Evolutionary conservation across 2,888 invertebrate genomes (phyloP).

Genomic region (Aphrophora alni): DNA sequence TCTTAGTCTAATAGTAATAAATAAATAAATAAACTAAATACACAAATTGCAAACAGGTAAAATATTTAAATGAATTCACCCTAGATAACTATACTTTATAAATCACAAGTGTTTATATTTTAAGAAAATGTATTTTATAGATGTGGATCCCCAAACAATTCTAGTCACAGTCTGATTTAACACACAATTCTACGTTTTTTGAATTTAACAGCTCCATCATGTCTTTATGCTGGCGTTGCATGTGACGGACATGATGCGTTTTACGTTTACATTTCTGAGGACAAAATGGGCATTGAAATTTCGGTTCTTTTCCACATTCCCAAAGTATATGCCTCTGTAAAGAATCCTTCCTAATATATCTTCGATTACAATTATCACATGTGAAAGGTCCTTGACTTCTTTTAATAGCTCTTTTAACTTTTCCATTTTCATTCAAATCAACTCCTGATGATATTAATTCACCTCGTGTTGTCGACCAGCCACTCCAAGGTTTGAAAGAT

Average conservation of each 20-base stretch:
- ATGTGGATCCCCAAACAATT: no score
- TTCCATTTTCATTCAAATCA: neutral
- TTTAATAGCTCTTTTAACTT: conserved; percentile 25
- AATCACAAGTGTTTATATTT: no score
- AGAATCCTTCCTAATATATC: conserved; percentile 53
- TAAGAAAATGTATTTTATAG: no score
- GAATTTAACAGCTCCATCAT: conserved; percentile 60
- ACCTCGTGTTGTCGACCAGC: conserved; percentile 29
- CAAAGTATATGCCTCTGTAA: conserved; percentile 55
- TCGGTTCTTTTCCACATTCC: conserved; percentile 62
- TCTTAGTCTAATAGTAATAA: no score
- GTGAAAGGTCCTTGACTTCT: conserved; percentile 48
- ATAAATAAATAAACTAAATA: no score
- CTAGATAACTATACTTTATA: no score
- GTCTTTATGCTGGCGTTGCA: conserved; percentile 62
- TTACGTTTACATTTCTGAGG: conserved; percentile 59
- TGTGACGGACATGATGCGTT: conserved; percentile 62
- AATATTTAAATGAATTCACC: no score
- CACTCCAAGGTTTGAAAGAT: conserved; percentile 23
- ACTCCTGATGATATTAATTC: conserved; percentile 18
- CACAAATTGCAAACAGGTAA: no score
- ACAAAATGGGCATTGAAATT: conserved; percentile 61
- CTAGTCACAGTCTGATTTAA: no score
- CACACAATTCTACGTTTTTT: neutral
- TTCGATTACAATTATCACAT: conserved; percentile 51